Conservation (phyloP, 2,113 vertebrate species). For the Callopanchax toddi region DNA sequence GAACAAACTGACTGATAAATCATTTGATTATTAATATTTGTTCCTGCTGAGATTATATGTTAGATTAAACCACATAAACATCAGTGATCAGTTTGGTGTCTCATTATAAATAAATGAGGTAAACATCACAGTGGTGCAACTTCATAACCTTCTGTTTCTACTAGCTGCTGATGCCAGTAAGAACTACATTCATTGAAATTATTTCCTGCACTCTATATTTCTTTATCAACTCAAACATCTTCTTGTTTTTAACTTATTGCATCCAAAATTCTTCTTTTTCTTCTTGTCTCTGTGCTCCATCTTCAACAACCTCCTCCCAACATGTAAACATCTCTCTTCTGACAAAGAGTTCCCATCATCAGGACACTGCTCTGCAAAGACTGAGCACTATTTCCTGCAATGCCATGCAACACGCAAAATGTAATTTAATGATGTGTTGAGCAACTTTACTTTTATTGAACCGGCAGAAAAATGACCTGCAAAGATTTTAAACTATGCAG, state of each 20-base stretch:
- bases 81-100: neutral
- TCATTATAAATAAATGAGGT: slow-evolving; percentile 2
- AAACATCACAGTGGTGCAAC: neutral
- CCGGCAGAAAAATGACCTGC: neutral
- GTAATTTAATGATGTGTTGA: neutral
- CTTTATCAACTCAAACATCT: neutral
- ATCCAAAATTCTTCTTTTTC: neutral
- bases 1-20: too few relatives aligned
- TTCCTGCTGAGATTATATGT: too few relatives aligned
- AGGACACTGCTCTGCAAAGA: neutral
- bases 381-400: too few relatives aligned
- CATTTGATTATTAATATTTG: too few relatives aligned
- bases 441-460: neutral
- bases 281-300: neutral
- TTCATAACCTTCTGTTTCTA: neutral
- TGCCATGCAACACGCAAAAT: neutral
- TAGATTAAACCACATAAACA: neutral
- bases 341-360: too few relatives aligned
- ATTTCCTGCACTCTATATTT: neutral
- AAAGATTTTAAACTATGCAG: too few relatives aligned
- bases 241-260: neutral
- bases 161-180: neutral
- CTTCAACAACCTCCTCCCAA: neutral
- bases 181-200: neutral
- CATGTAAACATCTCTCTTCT: neutral